These are phyloP conservation scores for Podarcis siculus DNA, from an alignment of 2,797 vertebrate genomes.

Conservation along the genomic window DNA sequence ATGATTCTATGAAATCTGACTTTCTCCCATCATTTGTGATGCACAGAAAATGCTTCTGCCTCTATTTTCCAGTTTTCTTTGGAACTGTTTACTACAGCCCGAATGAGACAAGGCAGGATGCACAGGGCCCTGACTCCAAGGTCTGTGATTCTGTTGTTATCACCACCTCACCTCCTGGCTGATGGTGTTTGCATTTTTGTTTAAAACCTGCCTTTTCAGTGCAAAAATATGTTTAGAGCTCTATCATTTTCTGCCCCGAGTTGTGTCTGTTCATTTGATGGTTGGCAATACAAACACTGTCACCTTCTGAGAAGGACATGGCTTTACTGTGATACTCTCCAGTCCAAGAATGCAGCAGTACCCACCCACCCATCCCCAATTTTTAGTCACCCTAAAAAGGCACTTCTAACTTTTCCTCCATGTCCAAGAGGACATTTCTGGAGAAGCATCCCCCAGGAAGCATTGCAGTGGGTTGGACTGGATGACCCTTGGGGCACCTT, in stretches of 20 bases:
- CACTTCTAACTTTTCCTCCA: not conserved
- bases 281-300: not conserved
- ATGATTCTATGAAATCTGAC: too few species aligned
- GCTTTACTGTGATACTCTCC: not conserved
- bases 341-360: not conserved
- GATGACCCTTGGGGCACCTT: not conserved
- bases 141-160: not conserved
- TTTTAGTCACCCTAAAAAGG: not conserved
- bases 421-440: not conserved
- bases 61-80: not conserved
- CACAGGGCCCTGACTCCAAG: not conserved
- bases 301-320: not conserved
- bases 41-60: not conserved
- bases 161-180: too few species aligned
- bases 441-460: not conserved
- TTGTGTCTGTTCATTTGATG: not conserved
- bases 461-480: not conserved
- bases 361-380: not conserved
- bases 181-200: too few species aligned
- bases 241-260: fast-evolving
- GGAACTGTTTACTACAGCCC: not conserved
- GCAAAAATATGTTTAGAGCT: too few species aligned
- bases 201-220: too few species aligned
- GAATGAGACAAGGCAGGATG: not conserved
- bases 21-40: not conserved